Conservation (phyloP, 2,888 invertebrate species). For the Eulithis testata region DNA sequence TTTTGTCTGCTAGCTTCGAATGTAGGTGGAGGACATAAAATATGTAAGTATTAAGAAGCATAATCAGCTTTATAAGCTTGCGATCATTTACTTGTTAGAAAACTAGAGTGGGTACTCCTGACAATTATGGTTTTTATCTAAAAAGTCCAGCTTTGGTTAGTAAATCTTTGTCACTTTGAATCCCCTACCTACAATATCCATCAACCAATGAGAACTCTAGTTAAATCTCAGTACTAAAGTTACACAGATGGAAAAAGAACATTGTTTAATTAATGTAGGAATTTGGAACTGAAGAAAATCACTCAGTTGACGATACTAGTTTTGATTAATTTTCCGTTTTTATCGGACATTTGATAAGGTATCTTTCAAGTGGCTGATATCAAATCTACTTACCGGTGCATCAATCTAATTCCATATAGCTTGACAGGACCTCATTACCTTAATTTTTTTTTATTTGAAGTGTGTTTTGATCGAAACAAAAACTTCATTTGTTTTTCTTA, state of each 20-base stretch:
- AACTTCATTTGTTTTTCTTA: too few relatives aligned
- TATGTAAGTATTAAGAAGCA: too few relatives aligned
- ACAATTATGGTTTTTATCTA: too few relatives aligned
- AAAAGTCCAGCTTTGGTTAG: too few relatives aligned
- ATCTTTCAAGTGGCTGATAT: conserved; percentile 24
- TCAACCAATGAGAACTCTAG: too few relatives aligned
- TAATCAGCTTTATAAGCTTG: too few relatives aligned
- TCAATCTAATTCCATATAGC: background rate
- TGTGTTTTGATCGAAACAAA: too few relatives aligned
- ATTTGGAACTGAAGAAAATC: background rate
- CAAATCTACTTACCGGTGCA: conserved; percentile 8
- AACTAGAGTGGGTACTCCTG: too few relatives aligned
- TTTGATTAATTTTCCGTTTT: conserved; percentile 12
- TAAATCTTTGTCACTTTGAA: too few relatives aligned
- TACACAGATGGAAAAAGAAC: background rate
- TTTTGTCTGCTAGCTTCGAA: background rate
- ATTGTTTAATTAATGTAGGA: background rate
- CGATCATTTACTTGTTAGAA: too few relatives aligned
- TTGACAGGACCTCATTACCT: background rate
- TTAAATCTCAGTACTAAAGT: background rate
- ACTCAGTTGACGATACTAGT: background rate
- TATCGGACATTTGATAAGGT: conserved; percentile 9
- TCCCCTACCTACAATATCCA: too few relatives aligned
- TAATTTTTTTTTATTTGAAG: background rate
- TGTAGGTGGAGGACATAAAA: too few relatives aligned